Base-by-base conservation (phyloP, 1,140 invertebrate species). In the Formica selysi region DNA sequence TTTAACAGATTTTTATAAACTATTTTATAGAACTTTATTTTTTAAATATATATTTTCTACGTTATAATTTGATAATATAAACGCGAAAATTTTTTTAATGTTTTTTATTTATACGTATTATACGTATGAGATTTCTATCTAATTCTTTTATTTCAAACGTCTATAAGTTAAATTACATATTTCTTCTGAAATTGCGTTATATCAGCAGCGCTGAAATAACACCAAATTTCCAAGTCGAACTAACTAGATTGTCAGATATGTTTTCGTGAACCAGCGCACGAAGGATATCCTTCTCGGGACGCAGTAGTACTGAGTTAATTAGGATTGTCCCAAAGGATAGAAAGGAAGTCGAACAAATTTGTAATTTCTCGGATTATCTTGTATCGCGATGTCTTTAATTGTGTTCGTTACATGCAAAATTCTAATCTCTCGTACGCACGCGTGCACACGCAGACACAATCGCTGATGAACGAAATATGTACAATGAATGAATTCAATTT, bases 321-420 rank as follows among this genome's bases (percentile, higher is more conserved):
- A 78, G 81, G 73, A 78, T 78, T 78, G 59, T 85, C 81, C 59
- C 70, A 65, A 78, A 78, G 81, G 73, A 78, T 44, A 44, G 44
- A 29, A 78, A 78, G 62, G 64, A 44, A 61, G 48, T 16, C 81
- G 59, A 64, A 76, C 44, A 48, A 85, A 85, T 85, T 85, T 85
- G 71, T 85, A 85, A 78, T 85, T 85, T 85, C 73, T 73, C 59
- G 44, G 81, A 76, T 76, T 76, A 85, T 78, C 70, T 85, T 78
- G 44, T 48, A 78, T 29, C 54, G 29, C 54, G 57, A 74, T 38
- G 54, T 83, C 79, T 81, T 81, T 81, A 83, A 83, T 74, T 74
- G 57, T 29, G 26, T 83, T 68, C 54, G 67, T 83, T 73, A 61
- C 79, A 32, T 38, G 36, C 38, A 38, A 19, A 73, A 81, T 73